phyloP scores from a whole-genome alignment of 1,140 invertebrate genomes.

The silkworm (Bombyx mori) region ASM3026992v2 NC_085133.1:7686501-7687000 shows the following conservation, averaged over 20 bases:
- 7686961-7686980: constrained; percentile 73
- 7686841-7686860: constrained; percentile 68
- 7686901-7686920: constrained; percentile 75
- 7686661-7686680: constrained; percentile 63
- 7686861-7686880: constrained; percentile 73
- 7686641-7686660: constrained; percentile 61
- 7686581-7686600: constrained; percentile 66
- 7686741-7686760: constrained; percentile 72
- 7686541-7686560: constrained; percentile 65
- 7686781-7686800: constrained; percentile 76
- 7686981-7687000: constrained; percentile 71
- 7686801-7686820: constrained; percentile 79
- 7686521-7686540: constrained; percentile 64
- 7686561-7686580: constrained; percentile 84
- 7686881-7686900: constrained; percentile 78
- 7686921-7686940: constrained; percentile 74
- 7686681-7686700: constrained; percentile 44
- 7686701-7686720: constrained; percentile 37
- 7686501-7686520: constrained; percentile 70
- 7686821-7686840: constrained; percentile 80
- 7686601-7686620: constrained; percentile 68
- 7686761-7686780: constrained; percentile 72
- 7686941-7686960: constrained; percentile 70
- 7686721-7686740: constrained; percentile 43
- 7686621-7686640: constrained; percentile 68